Evolutionary conservation across 2,888 invertebrate species (phyloP), one percentile per base, ranked within the genome.

Genomic region (Volucella inflata): DNA sequence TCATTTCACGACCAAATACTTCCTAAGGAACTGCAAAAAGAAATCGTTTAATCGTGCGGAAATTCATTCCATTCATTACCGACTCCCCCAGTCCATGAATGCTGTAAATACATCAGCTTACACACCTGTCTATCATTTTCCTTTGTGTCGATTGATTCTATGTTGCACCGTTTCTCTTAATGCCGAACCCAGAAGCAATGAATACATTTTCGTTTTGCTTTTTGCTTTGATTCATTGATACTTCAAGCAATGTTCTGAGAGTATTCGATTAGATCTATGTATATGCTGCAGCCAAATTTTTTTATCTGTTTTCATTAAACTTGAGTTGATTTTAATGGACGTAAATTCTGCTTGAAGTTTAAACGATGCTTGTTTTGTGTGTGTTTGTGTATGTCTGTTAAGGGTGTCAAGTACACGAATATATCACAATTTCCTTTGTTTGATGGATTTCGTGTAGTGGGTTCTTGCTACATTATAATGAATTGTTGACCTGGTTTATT

Each of bases 401-500:
- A 84, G 75, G 84, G 84, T 80, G 84, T 84, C 84, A 80, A 84
- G 84, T 80, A 80, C 80, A 75, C 75, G 80, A 80, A 84, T 84
- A 84, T 80, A 80, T 84, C 84, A 80, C 84, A 84, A 80, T 80
- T 84, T 84, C 84, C 84, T 84, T 84, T 80, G 84, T 84, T 79
- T 68, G 60, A 80, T 70, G 55, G 74, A 50, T 74, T 70, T 65
- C 51, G 53, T 72, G 71, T 72, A 62, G 60, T 42, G 50, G 77
- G 74, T 74, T 14, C 55, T 67, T 79, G 79, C 70, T 68, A 62
- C 64, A 75, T 84, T 64, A 71, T 80, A 75, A 84, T 80, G 80
- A 84, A 79, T 75, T 80, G 71, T 84, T 84, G 84, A 84, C 80
- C 84, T 80, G 84, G 70, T 80, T 84, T 75, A 75, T 71, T 84